phyloP scores from a whole-genome alignment of 2,888 invertebrate genomes.

The Polia nebulosa region DNA sequence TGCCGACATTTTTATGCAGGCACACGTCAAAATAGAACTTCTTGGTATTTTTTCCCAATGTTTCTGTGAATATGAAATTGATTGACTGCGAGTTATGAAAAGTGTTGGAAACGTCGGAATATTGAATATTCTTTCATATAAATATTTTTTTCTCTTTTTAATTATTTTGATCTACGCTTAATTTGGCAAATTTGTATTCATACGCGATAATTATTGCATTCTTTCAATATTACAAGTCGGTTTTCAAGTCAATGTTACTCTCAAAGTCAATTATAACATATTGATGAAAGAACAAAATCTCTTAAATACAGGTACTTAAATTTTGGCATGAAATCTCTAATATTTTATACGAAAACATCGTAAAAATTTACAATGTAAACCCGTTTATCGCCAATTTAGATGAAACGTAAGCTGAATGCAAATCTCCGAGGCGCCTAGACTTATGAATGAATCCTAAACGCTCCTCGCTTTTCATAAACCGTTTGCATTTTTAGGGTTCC shows the following conservation, averaged over 20 bases:
- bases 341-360: slow-evolving; percentile 9
- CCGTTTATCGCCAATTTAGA: background rate
- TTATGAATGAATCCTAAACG: slow-evolving; percentile 48
- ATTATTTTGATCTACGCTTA: background rate
- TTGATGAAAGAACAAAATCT: background rate
- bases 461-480: slow-evolving; percentile 26
- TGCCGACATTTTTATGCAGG: slow-evolving; percentile 20
- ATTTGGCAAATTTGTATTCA: background rate
- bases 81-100: slow-evolving; percentile 41
- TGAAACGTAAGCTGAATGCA: background rate
- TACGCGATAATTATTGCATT: slow-evolving; percentile 4
- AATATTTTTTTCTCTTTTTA: slow-evolving; percentile 11
- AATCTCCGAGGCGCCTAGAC: background rate
- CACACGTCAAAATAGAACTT: slow-evolving; percentile 36
- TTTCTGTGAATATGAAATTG: background rate
- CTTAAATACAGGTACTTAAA: background rate
- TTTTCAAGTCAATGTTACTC: slow-evolving; percentile 12
- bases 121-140: slow-evolving; percentile 3
- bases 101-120: slow-evolving; percentile 18
- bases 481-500: no score
- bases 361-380: background rate
- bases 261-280: slow-evolving; percentile 11
- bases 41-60: background rate
- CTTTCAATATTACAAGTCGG: background rate
- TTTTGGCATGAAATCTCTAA: background rate